These are phyloP conservation scores for Melanotaenia maccullochi DNA, from an alignment of 2,797 vertebrate species.

Conservation along the genomic window DNA sequence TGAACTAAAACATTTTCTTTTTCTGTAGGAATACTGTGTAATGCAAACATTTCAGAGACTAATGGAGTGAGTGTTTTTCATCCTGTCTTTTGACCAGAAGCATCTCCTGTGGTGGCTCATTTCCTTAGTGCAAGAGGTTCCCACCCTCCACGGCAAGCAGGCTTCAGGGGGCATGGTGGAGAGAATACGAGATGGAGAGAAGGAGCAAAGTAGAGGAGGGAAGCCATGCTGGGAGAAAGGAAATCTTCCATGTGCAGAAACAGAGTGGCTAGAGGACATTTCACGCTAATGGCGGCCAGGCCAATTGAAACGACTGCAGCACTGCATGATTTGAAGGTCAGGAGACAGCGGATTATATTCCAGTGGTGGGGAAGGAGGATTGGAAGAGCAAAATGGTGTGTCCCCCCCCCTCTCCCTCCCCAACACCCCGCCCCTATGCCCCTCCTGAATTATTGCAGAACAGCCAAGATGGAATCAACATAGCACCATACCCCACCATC, in stretches of 20 bases:
- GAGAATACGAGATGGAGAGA: constrained; percentile 71
- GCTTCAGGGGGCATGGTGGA: constrained; percentile 68
- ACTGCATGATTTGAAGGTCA: constrained; percentile 87
- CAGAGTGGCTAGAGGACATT: constrained; percentile 86
- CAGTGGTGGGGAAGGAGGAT: constrained; percentile 77
- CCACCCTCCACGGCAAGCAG: constrained; percentile 66
- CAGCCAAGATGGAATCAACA: constrained; percentile 81
- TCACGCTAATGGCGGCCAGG: constrained; percentile 84
- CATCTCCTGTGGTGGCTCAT: constrained; percentile 79
- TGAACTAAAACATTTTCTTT: constrained; percentile 25
- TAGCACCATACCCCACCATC: constrained; percentile 69
- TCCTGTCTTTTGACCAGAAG: constrained; percentile 74
- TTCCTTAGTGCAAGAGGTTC: constrained; percentile 75
- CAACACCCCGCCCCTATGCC: constrained; percentile 53
- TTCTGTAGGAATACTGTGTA: constrained; percentile 43
- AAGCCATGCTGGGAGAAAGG: constrained; percentile 83
- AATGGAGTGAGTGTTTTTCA: constrained; percentile 69
- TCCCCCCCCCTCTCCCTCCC: constrained; percentile 26
- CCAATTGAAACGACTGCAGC: constrained; percentile 87
- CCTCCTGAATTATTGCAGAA: constrained; percentile 80
- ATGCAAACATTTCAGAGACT: constrained; percentile 59
- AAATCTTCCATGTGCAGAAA: constrained; percentile 82
- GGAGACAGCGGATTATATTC: constrained; percentile 87
- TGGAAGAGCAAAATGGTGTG: constrained; percentile 78
- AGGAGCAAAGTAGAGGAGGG: constrained; percentile 77